A percentile compares a stretch with the other conserved stretches of the same genome.
Evolutionary conservation across 2,797 vertebrate genomes (phyloP).

Genomic region (Selene dorsalis): DNA sequence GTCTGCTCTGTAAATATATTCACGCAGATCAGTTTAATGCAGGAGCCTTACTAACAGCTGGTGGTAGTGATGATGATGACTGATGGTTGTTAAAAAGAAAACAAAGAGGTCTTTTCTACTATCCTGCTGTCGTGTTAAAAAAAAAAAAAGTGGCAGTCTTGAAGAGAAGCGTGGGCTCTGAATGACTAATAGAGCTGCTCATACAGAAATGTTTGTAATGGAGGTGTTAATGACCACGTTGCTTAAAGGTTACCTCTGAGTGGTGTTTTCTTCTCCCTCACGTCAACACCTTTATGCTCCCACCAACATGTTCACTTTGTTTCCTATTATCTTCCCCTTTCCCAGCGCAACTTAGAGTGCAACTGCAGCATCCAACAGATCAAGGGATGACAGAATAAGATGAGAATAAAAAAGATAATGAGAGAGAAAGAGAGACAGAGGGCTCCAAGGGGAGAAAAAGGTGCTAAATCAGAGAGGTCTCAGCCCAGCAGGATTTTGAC

Average conservation of each 20-base stretch:
- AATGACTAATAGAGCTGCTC: conserved; percentile 77
- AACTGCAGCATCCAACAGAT: conserved; percentile 74
- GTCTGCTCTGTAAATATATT: conserved; percentile 52
- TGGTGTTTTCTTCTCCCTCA: conserved; percentile 75
- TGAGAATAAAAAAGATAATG: conserved; percentile 75
- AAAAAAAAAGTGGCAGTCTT: conserved; percentile 58
- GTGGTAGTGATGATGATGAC: conserved; percentile 65
- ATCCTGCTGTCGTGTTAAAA: conserved; percentile 65
- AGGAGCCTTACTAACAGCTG: conserved; percentile 54
- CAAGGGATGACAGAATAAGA: conserved; percentile 79
- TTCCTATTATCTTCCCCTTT: conserved; percentile 73
- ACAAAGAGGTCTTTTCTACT: conserved; percentile 67
- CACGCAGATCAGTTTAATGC: conserved; percentile 57
- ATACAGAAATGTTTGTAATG: conserved; percentile 77
- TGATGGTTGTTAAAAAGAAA: conserved; percentile 75
- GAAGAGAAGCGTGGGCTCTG: conserved; percentile 70
- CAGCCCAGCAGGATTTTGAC: conserved; percentile 69
- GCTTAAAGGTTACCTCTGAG: conserved; percentile 82
- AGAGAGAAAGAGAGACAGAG: conserved; percentile 57
- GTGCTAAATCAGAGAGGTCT: conserved; percentile 78
- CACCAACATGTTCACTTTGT: conserved; percentile 74
- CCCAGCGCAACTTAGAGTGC: conserved; percentile 59
- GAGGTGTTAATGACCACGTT: conserved; percentile 80
- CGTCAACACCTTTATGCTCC: conserved; percentile 78
- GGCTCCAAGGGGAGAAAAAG: conserved; percentile 53